Evolutionary conservation across 2,113 vertebrate genomes (phyloP).

Genomic region (Cochlearius cochlearius): DNA sequence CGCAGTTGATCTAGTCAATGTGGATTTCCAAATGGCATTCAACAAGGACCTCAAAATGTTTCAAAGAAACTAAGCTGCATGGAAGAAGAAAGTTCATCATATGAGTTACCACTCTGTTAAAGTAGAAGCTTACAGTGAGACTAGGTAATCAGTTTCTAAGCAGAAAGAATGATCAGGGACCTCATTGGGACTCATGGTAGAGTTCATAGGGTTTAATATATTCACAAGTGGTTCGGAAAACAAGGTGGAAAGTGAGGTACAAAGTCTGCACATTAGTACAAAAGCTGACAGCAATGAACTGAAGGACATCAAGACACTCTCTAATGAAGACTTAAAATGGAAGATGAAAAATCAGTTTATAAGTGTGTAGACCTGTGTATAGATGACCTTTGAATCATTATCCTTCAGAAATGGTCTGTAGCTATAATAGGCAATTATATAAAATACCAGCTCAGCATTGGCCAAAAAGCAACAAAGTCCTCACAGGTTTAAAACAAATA

Average conservation of each 20-base stretch:
- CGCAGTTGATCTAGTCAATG: accelerated
- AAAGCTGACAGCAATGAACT: not conserved
- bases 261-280: not conserved
- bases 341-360: not conserved
- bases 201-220: not conserved
- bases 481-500: not conserved
- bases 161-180: not conserved
- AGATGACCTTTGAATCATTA: not conserved
- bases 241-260: not conserved
- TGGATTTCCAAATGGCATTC: not conserved
- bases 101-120: not conserved
- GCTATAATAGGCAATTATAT: not conserved
- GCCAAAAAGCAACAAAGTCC: not conserved
- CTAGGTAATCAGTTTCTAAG: not conserved
- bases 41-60: not conserved
- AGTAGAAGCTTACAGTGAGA: not conserved
- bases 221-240: not conserved
- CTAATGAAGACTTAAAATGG: not conserved
- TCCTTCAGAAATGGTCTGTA: not conserved
- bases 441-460: not conserved
- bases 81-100: not conserved
- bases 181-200: not conserved
- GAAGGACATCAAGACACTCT: not conserved
- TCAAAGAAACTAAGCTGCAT: not conserved
- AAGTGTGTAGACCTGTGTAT: not conserved